A percentile compares a stretch with the other conserved stretches of the same genome.
phyloP scores from a whole-genome alignment of 2,113 vertebrate genomes.

The Dinomys branickii region DNA sequence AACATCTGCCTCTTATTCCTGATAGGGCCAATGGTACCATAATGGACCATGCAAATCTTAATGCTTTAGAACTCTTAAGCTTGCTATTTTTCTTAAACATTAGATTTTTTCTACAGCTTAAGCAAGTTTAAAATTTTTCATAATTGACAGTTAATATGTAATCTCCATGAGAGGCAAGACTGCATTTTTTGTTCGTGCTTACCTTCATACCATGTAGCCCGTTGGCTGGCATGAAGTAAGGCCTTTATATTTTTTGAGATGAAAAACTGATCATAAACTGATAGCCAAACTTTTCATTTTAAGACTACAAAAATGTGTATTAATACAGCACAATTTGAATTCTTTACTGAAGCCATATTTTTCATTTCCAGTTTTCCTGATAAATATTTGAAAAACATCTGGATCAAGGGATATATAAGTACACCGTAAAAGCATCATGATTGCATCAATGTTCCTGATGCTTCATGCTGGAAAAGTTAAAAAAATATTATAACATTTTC shows the following conservation, averaged over 20 bases:
- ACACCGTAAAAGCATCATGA: background rate
- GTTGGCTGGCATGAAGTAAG: background rate
- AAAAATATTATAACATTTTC: slow-evolving; percentile 2
- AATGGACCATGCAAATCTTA: background rate
- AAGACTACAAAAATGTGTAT: background rate
- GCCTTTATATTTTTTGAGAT: background rate
- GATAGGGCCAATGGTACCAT: background rate
- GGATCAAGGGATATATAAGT: background rate
- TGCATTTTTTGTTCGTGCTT: background rate
- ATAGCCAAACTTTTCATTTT: slow-evolving; percentile 28
- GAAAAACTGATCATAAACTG: background rate
- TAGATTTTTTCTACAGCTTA: background rate
- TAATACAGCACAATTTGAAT: slow-evolving; percentile 21
- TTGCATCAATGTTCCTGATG: background rate
- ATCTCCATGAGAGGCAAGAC: background rate
- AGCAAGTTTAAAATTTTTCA: background rate
- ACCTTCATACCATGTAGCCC: background rate
- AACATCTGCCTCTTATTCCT: background rate
- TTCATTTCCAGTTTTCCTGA: slow-evolving; percentile 21
- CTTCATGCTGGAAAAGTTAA: background rate
- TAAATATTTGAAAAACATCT: slow-evolving; percentile 6
- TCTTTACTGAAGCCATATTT: background rate
- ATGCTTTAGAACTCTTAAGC: background rate
- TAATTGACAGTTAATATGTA: background rate
- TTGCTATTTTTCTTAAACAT: background rate